Conservation (phyloP, 2,797 vertebrate species). For the Pangasius krempfi region DNA sequence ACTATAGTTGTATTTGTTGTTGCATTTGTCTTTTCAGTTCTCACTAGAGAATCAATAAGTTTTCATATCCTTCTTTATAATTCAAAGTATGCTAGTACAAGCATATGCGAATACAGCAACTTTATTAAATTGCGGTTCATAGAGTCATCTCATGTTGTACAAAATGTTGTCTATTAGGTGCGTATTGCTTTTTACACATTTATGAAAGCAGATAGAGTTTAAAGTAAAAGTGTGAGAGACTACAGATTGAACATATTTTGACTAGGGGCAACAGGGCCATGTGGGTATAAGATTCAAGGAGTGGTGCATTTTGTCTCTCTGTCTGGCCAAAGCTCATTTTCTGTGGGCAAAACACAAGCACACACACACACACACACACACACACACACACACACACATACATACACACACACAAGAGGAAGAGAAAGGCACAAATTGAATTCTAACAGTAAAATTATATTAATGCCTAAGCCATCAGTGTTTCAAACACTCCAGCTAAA, state of each 20-base stretch:
- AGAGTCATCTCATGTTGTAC: neutral
- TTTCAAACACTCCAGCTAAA: neutral
- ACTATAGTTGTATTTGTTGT: neutral
- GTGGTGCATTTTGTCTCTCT: conserved; percentile 26
- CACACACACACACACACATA: conserved; percentile 28
- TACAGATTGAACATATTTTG: conserved; percentile 9
- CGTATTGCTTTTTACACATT: neutral
- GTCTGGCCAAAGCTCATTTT: conserved; percentile 15
- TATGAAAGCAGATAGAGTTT: neutral
- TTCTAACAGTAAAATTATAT: neutral
- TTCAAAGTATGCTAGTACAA: neutral
- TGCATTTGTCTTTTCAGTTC: neutral
- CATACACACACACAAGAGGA: conserved; percentile 29
- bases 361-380: conserved; percentile 36
- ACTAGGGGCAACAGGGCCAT: neutral
- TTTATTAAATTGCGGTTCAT: neutral
- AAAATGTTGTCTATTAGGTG: neutral
- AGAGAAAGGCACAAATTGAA: neutral
- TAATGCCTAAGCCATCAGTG: neutral
- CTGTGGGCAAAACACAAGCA: conserved; percentile 16
- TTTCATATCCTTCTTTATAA: neutral
- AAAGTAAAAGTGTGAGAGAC: neutral
- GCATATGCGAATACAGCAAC: neutral
- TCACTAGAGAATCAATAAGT: neutral
- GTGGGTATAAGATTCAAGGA: conserved; percentile 27